Evolutionary conservation across 2,888 invertebrate species (phyloP).

Genomic region (Lagria hirta): DNA sequence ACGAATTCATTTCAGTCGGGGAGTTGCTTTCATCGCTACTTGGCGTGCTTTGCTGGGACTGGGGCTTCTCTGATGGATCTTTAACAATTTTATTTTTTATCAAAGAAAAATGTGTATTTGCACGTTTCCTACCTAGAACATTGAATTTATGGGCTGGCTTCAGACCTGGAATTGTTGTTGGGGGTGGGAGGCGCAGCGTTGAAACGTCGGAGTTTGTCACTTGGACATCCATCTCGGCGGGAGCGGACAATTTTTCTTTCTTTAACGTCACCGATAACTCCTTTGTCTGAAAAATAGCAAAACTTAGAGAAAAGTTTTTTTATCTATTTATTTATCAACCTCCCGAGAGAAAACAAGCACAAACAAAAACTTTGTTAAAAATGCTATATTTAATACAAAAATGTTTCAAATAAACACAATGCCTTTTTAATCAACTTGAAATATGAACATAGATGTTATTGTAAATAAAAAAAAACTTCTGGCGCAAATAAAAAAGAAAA

Average conservation of each 20-base stretch:
- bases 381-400: no score
- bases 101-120: slow-evolving; percentile 28
- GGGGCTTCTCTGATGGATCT: slow-evolving; percentile 44
- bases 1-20: slow-evolving; percentile 83
- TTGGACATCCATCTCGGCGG: slow-evolving; percentile 58
- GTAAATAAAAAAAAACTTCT: no score
- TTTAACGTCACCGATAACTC: slow-evolving; percentile 48
- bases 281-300: slow-evolving; percentile 49
- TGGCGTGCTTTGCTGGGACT: slow-evolving; percentile 60
- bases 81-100: no score
- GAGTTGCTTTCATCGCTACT: slow-evolving; percentile 87
- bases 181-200: slow-evolving; percentile 58
- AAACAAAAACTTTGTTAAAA: no score
- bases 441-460: no score
- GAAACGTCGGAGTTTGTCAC: slow-evolving; percentile 56
- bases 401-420: no score
- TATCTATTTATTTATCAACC: no score
- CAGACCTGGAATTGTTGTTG: slow-evolving; percentile 69
- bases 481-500: no score
- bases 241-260: slow-evolving; percentile 42
- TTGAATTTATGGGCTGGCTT: slow-evolving; percentile 61
- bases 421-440: no score
- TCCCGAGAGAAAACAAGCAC: no score
- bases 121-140: slow-evolving; percentile 55
- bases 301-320: no score